phyloP scores from a whole-genome alignment of 2,113 vertebrate species.

The Pristiophorus japonicus region DNA sequence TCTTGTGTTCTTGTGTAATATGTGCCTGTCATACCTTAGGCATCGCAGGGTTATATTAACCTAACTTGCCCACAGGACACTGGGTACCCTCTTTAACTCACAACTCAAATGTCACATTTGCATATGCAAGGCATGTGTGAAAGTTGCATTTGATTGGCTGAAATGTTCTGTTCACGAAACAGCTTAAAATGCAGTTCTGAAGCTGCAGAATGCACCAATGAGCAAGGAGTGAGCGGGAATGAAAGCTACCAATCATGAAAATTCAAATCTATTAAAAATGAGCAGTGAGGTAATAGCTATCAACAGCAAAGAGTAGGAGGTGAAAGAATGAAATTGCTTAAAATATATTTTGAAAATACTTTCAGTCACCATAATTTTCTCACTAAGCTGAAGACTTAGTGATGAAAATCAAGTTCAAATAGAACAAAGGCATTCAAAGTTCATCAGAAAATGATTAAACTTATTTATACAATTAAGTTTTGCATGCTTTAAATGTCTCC shows the following conservation, averaged over 20 bases:
- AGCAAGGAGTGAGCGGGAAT: not conserved
- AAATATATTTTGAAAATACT: not conserved
- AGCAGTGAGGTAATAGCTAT: not conserved
- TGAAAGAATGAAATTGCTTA: not conserved
- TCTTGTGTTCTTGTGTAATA: no score
- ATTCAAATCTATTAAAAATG: not conserved
- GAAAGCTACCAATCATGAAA: not conserved
- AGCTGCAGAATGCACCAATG: not conserved
- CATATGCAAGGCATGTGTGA: not conserved
- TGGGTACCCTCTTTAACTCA: not conserved
- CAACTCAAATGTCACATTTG: not conserved
- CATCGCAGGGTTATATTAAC: no score
- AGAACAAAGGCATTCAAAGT: not conserved
- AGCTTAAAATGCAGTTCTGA: not conserved
- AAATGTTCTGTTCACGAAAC: not conserved
- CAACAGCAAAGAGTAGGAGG: not conserved
- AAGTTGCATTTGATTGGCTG: not conserved
- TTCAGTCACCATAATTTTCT: not conserved
- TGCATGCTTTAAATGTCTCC: not conserved
- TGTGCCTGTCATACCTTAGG: no score
- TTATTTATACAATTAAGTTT: not conserved
- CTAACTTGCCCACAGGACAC: not conserved
- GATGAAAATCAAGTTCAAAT: not conserved
- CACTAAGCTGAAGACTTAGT: not conserved
- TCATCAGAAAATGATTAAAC: not conserved